Conservation (phyloP, 2,113 vertebrate species). For the Pachypanchax playfairii region DNA sequence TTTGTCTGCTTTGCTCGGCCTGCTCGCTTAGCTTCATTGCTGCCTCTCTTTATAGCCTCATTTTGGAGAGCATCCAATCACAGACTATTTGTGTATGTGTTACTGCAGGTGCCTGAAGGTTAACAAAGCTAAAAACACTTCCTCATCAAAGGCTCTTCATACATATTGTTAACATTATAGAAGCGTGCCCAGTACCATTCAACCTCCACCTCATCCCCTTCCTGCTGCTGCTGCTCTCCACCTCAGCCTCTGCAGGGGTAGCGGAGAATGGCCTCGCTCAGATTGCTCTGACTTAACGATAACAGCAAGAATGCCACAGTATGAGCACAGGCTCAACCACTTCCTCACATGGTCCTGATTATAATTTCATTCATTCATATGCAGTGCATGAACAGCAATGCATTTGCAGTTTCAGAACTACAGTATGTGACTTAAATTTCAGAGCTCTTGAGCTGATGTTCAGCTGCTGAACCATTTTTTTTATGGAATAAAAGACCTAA, state of each 20-base stretch:
- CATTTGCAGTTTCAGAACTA: background rate
- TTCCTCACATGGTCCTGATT: slow-evolving; percentile 28
- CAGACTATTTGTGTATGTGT: background rate
- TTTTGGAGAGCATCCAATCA: slow-evolving; percentile 31
- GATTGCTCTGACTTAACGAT: slow-evolving; percentile 51
- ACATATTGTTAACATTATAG: slow-evolving; percentile 12
- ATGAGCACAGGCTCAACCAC: background rate
- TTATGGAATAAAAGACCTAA: too few species aligned
- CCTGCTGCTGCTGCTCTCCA: slow-evolving; percentile 12
- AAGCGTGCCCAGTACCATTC: background rate
- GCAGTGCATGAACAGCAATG: background rate
- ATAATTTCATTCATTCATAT: slow-evolving; percentile 5
- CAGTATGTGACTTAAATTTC: too few species aligned
- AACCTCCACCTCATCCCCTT: background rate
- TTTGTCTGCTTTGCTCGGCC: slow-evolving; percentile 19
- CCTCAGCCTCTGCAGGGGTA: slow-evolving; percentile 34
- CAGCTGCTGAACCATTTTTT: background rate
- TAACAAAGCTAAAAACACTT: slow-evolving; percentile 30
- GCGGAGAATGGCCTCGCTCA: slow-evolving; percentile 21
- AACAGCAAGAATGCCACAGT: slow-evolving; percentile 24
- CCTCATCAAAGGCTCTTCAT: slow-evolving; percentile 34
- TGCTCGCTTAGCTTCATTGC: slow-evolving; percentile 17
- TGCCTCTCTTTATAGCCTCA: background rate
- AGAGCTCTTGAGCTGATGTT: background rate
- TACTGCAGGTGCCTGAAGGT: slow-evolving; percentile 9